Base-by-base conservation (phyloP, 2,797 vertebrate species). In the Onychomys arenicola region DNA sequence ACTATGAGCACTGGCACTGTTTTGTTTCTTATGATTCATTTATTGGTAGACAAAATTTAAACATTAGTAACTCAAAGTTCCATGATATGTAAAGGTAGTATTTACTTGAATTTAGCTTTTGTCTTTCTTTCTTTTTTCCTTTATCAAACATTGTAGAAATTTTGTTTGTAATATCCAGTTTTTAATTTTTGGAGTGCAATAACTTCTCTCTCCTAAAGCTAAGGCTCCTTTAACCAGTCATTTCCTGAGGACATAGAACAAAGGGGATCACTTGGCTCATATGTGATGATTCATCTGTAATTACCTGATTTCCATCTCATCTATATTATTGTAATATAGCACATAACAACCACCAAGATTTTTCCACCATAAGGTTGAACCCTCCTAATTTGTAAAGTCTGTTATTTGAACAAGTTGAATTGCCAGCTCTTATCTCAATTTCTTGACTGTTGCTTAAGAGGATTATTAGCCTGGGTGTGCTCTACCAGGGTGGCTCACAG, bases 401-500 rank as follows among this genome's bases (percentile, higher is more conserved):
- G 96, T 97, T 98, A 98, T 97, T 97, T 52, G 96, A 98, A 96
- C 96, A 97, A 98, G 97, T 97, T 97, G 98, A 98, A 98, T 98
- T 97, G 96, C 57, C 96, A 97, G 98, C 98, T 99, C 98, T 99
- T 98, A 98, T 98, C 98, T 98, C 96, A 92, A 97, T 98, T 97
- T 98, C 98, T 98, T 97, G 97, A 97, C 98, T 98, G 98, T 97
- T 98, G 96, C 97, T 98, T 99, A 99, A 98, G 98, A 98, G 98
- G 98, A 98, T 99, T 98, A 99, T 97, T 93, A 94, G 97, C 97
- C 97, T 96, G 96, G 97, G 97, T 96, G 87, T 59, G 97, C 97
- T 98, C 96, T 97, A 95, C 0, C 80, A 98, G 97, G 96, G 96
- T 97, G 98, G 98, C 97, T 98, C 96, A 97, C 94, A 90, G 98